Conservation (phyloP, 2,797 vertebrate species). For the Sternotherus odoratus region DNA sequence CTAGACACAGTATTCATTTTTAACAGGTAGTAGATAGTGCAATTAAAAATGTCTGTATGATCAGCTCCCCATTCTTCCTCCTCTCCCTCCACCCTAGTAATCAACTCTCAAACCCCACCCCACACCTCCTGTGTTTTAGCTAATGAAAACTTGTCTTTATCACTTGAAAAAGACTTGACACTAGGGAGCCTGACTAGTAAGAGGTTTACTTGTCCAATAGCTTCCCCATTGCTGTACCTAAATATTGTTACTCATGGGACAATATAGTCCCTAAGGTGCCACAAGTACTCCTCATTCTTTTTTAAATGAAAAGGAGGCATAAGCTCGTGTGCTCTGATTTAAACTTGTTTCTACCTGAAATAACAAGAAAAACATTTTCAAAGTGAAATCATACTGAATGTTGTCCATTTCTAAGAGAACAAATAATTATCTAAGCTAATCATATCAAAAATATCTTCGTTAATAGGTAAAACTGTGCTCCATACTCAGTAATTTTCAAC, state of each 20-base stretch:
- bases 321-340: neutral
- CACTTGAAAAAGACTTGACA: neutral
- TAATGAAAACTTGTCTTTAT: neutral
- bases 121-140: neutral
- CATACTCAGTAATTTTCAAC: neutral
- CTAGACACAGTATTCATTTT: neutral
- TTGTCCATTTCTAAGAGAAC: neutral
- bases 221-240: neutral
- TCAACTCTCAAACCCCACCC: neutral
- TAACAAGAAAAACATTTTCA: neutral
- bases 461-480: neutral
- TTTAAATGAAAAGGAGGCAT: neutral
- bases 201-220: neutral
- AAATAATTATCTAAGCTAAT: neutral
- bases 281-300: too few relatives aligned
- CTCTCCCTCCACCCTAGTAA: neutral
- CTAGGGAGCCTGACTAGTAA: neutral
- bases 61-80: too few relatives aligned
- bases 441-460: neutral
- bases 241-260: accelerated
- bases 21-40: neutral
- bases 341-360: neutral
- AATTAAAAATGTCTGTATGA: neutral
- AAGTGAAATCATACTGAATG: neutral
- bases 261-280: too few relatives aligned